phyloP scores from a whole-genome alignment of 2,888 invertebrate genomes.

The Epistrophe eligans region DNA sequence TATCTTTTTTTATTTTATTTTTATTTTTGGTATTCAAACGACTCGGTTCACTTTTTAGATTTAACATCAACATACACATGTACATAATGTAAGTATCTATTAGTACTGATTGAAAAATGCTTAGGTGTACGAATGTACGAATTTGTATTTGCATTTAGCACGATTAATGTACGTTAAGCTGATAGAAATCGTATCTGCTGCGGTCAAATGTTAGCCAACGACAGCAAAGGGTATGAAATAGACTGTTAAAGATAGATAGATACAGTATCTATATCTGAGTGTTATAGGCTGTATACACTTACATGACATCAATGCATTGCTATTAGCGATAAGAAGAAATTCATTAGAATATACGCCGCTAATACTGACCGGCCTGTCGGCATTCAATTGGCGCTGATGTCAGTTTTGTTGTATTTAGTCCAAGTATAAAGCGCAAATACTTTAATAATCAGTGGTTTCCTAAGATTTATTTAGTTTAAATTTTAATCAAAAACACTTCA shows the following conservation, averaged over 20 bases:
- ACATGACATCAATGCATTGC: slow-evolving; percentile 67
- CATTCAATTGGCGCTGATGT: slow-evolving; percentile 70
- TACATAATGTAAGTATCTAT: slow-evolving; percentile 12
- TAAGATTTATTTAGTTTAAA: slow-evolving; percentile 37
- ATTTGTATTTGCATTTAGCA: slow-evolving; percentile 62
- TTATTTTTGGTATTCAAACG: slow-evolving; percentile 51
- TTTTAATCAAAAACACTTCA: not conserved
- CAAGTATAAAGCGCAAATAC: slow-evolving; percentile 73
- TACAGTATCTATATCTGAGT: not conserved
- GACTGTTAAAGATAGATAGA: slow-evolving; percentile 13
- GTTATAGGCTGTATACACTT: slow-evolving; percentile 18
- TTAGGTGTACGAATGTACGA: slow-evolving; percentile 54
- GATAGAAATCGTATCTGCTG: slow-evolving; percentile 62
- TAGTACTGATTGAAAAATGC: slow-evolving; percentile 60
- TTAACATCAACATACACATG: slow-evolving; percentile 8
- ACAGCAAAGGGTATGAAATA: slow-evolving; percentile 39
- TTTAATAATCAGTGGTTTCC: slow-evolving; percentile 61
- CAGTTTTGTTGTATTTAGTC: slow-evolving; percentile 74
- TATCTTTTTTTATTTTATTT: slow-evolving; percentile 33
- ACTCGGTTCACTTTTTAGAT: slow-evolving; percentile 51
- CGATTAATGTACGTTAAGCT: slow-evolving; percentile 34
- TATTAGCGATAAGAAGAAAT: slow-evolving; percentile 19
- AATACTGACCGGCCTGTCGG: not conserved
- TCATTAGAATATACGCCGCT: slow-evolving; percentile 12
- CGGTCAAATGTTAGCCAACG: slow-evolving; percentile 68